Base-by-base conservation (phyloP, 2,888 invertebrate genomes). In the Pseudanteris insignis region DNA sequence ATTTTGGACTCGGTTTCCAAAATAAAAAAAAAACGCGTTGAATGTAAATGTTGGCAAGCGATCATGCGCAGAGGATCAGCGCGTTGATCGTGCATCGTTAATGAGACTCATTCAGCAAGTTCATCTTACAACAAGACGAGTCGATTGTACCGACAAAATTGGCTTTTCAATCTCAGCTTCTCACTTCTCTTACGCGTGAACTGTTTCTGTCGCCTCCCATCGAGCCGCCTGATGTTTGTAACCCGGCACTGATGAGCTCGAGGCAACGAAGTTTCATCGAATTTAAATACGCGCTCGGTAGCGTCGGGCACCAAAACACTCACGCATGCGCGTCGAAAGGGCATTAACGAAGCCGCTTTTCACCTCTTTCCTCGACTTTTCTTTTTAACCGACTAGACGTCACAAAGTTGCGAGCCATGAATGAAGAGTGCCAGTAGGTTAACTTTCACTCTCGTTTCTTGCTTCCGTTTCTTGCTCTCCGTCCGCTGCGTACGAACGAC, bases 61-160 rank as follows among this genome's bases (percentile, higher is more conserved):
- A 36, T 44, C 48, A 43, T 21, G 18, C 18, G 41, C 57, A 48
- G 48, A 6, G 8, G 8, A 26, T 26, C 8, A n/a, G 26, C 37
- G 13, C 47, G 36, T 57, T 57, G 57, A 50, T 57, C 53, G 62
- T 54, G 59, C 59, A 57, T 61, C 61, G 74, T 78, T 79, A 78
- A 79, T 78, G 78, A 79, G 78, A 74, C 73, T 73, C 73, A 76
- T 77, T 78, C 77, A 75, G 73, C 73, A 77, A 77, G 72, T 77
- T 77, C 71, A 67, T 69, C 70, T 70, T 70, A 70, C 70, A 66
- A 67, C 70, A 69, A 70, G 75, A 75, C 73, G 75, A 76, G 72
- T 69, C 75, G 75, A 77, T 77, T 78, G 76, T 75, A 74, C 68
- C 66, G 69, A 70, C 74, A 74, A 76, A 79, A 77, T 77, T 75